Evolutionary conservation across 2,888 invertebrate species (phyloP).

Genomic region (Drosophila cracens): DNA sequence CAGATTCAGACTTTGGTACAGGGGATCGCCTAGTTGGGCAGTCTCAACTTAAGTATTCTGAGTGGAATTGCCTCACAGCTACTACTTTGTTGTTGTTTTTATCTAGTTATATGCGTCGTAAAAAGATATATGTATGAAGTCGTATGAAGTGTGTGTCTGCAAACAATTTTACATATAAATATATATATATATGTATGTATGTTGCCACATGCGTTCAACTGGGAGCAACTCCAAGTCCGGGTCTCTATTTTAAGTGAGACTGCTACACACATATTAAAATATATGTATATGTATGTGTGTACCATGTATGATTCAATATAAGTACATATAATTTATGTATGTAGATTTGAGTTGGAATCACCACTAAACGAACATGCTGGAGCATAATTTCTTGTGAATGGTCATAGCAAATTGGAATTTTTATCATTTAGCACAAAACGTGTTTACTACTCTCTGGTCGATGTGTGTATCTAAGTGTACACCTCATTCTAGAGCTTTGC

Average conservation of each 20-base stretch:
- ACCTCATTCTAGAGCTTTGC: not conserved
- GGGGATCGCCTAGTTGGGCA: conserved; percentile 8
- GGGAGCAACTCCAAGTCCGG: conserved; percentile 25
- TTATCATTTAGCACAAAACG: conserved; percentile 59
- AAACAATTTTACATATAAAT: not conserved
- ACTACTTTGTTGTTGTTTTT: conserved; percentile 26
- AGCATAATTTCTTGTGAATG: conserved; percentile 48
- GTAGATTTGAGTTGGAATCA: conserved; percentile 30
- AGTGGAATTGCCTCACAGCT: conserved; percentile 12
- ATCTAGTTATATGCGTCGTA: conserved; percentile 38
- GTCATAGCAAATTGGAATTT: conserved; percentile 57
- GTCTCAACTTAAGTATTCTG: not conserved
- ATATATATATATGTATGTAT: not conserved
- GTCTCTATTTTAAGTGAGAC: conserved; percentile 6
- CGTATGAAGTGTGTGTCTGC: conserved; percentile 1
- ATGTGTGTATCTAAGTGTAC: not conserved
- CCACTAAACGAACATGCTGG: conserved; percentile 38
- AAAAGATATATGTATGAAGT: conserved; percentile 9
- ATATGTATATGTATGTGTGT: not conserved
- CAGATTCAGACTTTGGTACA: not conserved
- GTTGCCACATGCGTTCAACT: conserved; percentile 23
- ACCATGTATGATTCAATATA: conserved; percentile 1
- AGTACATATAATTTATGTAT: conserved; percentile 22
- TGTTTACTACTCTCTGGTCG: conserved; percentile 35
- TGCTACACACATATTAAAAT: conserved; percentile 2